Conservation (phyloP, 2,113 vertebrate species). For the Apteryx mantelli region DNA sequence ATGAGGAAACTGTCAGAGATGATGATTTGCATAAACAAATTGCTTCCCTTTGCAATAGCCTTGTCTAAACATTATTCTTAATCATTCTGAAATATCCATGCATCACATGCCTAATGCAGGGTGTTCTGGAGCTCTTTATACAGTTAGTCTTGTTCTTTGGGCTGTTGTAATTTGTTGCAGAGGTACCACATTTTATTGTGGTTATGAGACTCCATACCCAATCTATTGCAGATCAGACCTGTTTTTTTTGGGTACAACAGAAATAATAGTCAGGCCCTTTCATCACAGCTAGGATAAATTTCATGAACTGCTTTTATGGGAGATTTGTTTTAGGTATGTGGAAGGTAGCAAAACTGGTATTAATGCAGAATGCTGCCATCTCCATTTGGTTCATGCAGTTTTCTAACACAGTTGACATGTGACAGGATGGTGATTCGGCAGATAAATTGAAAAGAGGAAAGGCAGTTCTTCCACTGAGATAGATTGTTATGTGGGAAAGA, state of each 20-base stretch:
- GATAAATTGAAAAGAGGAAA: background rate
- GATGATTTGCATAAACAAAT: background rate
- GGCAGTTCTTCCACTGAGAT: background rate
- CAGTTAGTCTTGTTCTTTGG: background rate
- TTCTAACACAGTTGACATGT: background rate
- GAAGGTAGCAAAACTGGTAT: background rate
- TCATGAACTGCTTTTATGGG: background rate
- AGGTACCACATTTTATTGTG: conserved; percentile 18
- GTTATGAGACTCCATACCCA: background rate
- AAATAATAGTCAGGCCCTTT: background rate
- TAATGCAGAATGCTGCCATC: background rate
- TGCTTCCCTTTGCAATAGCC: conserved; percentile 1
- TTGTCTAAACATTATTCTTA: conserved; percentile 23
- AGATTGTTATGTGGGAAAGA: background rate
- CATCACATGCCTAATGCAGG: background rate
- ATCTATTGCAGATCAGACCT: background rate
- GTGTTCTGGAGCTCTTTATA: background rate
- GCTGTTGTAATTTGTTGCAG: conserved; percentile 38
- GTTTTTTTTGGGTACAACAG: background rate
- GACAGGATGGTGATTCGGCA: background rate
- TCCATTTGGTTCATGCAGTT: background rate
- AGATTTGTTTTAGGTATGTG: background rate
- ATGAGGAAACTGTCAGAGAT: background rate
- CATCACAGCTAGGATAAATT: background rate
- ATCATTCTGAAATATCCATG: background rate